Conservation (phyloP, 2,888 invertebrate genomes). For the Ptychoptera contaminata region DNA sequence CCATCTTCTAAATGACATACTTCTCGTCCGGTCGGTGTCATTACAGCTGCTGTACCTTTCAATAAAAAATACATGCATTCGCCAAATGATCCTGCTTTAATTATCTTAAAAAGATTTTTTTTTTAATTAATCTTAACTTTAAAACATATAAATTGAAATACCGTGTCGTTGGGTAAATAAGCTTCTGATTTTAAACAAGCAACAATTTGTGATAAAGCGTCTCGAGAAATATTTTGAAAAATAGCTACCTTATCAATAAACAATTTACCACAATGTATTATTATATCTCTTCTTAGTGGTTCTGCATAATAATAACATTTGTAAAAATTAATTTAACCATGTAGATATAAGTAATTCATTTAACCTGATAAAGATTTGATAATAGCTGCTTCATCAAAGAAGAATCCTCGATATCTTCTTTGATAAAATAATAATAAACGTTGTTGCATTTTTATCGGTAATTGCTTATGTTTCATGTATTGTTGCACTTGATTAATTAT, state of each 20-base stretch:
- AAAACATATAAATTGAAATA: too few species aligned
- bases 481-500: conserved; percentile 38
- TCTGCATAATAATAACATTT: too few species aligned
- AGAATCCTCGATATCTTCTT: conserved; percentile 39
- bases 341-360: neutral
- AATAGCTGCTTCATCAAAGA: conserved; percentile 39
- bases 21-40: conserved; percentile 43
- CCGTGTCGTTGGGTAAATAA: conserved; percentile 40
- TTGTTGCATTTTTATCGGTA: conserved; percentile 35
- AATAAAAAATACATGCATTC: conserved; percentile 49
- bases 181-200: conserved; percentile 38
- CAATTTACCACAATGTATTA: conserved; percentile 14
- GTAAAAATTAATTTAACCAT: too few species aligned
- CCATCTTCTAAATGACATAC: conserved; percentile 42
- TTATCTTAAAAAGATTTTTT: conserved; percentile 25
- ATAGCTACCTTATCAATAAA: conserved; percentile 38
- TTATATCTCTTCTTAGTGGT: neutral
- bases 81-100: conserved; percentile 39
- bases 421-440: conserved; percentile 41
- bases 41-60: conserved; percentile 42
- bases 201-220: conserved; percentile 36
- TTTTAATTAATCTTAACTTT: too few species aligned
- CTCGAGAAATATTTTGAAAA: conserved; percentile 35
- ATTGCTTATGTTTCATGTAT: conserved; percentile 41
- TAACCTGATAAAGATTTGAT: conserved; percentile 38